Conservation (phyloP, 2,113 vertebrate species). For the Syngnathoides biaculeatus region DNA sequence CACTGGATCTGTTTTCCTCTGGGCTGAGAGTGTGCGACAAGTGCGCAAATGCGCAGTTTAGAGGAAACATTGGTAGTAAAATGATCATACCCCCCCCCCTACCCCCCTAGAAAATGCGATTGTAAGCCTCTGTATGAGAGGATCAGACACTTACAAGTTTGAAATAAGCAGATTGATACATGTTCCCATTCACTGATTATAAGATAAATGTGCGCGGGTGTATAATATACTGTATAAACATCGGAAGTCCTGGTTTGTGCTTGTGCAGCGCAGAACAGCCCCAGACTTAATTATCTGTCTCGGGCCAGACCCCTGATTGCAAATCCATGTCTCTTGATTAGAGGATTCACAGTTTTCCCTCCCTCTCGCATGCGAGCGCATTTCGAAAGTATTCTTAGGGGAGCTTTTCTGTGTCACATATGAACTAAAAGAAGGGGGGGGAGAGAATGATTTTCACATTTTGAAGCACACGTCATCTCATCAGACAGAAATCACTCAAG, state of each 20-base stretch:
- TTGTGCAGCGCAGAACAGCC: slow-evolving; percentile 38
- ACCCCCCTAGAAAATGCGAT: no score
- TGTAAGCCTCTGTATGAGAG: no score
- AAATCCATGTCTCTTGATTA: slow-evolving; percentile 70
- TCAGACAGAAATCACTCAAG: neutral
- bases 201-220: slow-evolving; percentile 11
- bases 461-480: neutral
- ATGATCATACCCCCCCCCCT: no score
- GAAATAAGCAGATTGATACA: neutral
- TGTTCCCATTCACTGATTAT: slow-evolving; percentile 6
- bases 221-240: neutral
- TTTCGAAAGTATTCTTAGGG: slow-evolving; percentile 11
- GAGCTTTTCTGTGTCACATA: slow-evolving; percentile 23
- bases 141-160: neutral
- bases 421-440: slow-evolving; percentile 3
- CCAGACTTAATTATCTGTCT: slow-evolving; percentile 68
- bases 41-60: no score
- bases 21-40: no score
- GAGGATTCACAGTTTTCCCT: slow-evolving; percentile 48
- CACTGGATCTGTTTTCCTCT: no score
- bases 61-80: no score
- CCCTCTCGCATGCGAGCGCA: neutral
- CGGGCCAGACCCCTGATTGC: slow-evolving; percentile 67
- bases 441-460: neutral
- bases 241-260: neutral